Base-by-base conservation (phyloP, 2,797 vertebrate genomes). In the Galagoides demidoff region DNA sequence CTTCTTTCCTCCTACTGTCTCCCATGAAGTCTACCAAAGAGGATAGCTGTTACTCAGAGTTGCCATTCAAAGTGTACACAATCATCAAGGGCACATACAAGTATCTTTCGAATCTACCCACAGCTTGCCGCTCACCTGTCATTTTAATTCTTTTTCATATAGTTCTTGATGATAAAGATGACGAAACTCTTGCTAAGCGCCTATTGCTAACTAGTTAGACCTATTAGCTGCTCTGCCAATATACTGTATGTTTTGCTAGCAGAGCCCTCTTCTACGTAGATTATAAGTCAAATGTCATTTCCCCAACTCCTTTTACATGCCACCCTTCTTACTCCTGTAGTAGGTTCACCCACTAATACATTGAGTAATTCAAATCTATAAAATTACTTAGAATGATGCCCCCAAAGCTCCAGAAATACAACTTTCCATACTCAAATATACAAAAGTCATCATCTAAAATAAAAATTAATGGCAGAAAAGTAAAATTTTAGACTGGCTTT, bases 1-100 rank as follows among this genome's bases (percentile, higher is more conserved):
- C 99, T 99, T 99, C 98, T 99, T 99, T 49, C 99, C 99, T 81
- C 99, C 99, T 97, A 99, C 99, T 0, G 99, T 99, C 98, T 99
- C 99, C 99, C 99, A 99, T 7, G 99, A 99, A 95, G 99, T 99
- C 99, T 99, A 98, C 82, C 91, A 29, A 95, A 97, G 83, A 98
- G 94, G 0, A 96, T 19, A 92, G 57, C 39, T 64, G 55, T 77
- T 85, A 89, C 57, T 95, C 49, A 95, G 22, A 87, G 43, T 73
- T 74, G 25, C 88, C 52, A 76, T 55, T 92, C n/a, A 74, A 85
- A 87, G n/a, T 63, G 19, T 64, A 2, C 43, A 64, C 9, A 86
- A 77, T 90, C 52, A 95, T 31, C 29, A 27, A 91, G 23, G 5
- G 52, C 64, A 5, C 70, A 16, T n/a, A 20, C 37, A 85, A 29